These are phyloP conservation scores for Syrphus vitripennis DNA, from an alignment of 2,888 invertebrate species.

Conservation along the genomic window DNA sequence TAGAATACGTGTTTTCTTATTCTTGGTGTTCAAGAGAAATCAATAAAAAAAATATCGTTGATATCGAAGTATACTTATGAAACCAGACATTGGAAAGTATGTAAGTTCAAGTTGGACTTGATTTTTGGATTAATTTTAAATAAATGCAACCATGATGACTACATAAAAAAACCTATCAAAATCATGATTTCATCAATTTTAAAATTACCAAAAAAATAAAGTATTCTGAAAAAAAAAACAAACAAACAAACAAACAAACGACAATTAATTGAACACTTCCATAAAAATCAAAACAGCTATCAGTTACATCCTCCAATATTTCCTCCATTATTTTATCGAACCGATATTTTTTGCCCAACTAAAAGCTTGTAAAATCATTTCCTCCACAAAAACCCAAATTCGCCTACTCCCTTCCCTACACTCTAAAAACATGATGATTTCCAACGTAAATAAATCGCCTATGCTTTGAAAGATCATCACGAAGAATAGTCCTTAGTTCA, in stretches of 20 bases:
- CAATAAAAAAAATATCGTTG: background rate
- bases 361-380: constrained; percentile 47
- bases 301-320: constrained; percentile 26
- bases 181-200: background rate
- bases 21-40: background rate
- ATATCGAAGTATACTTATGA: background rate
- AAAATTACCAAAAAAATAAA: background rate
- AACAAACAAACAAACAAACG: background rate
- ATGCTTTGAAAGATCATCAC: constrained; percentile 8
- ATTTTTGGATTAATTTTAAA: no score
- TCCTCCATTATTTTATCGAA: constrained; percentile 18
- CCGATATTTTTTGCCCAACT: background rate
- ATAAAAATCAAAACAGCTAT: constrained; percentile 21
- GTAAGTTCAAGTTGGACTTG: background rate
- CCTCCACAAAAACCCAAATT: constrained; percentile 31
- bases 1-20: background rate
- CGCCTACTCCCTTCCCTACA: background rate
- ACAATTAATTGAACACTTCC: constrained; percentile 14
- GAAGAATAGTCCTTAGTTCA: background rate
- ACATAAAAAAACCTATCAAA: background rate
- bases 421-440: background rate
- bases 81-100: background rate
- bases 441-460: constrained; percentile 44
- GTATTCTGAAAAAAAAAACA: background rate
- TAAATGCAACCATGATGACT: background rate